A percentile compares a stretch with the other conserved stretches of the same genome.
Conservation (phyloP, 2,113 vertebrate genomes). For the Leptobrachium ailaonicum region DNA sequence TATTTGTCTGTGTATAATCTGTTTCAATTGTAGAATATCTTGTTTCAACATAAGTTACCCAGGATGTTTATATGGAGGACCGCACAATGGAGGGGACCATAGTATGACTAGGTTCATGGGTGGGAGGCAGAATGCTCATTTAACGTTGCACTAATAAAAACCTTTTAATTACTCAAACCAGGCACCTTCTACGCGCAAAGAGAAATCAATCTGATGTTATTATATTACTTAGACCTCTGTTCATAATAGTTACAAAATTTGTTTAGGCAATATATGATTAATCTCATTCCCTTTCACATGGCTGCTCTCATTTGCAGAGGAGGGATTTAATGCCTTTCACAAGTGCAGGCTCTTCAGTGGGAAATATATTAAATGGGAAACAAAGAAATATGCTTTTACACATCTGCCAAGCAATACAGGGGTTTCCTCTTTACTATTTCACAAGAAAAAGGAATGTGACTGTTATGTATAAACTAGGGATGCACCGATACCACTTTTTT, state of each 20-base stretch:
- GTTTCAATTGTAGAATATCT: too few species aligned
- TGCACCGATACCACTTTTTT: too few species aligned
- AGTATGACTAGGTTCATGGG: too few species aligned
- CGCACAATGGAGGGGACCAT: too few species aligned
- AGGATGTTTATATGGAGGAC: too few species aligned
- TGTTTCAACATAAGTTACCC: too few species aligned
- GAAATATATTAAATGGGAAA: not conserved
- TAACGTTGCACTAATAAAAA: too few species aligned
- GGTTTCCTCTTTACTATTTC: not conserved
- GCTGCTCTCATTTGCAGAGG: conserved; percentile 45
- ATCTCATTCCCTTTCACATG: conserved; percentile 36
- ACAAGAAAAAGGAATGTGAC: too few species aligned
- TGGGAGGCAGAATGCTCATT: too few species aligned
- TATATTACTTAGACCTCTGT: conserved; percentile 45
- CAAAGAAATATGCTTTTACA: too few species aligned
- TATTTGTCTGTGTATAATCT: too few species aligned
- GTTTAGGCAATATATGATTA: conserved; percentile 40
- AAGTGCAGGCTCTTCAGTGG: conserved; percentile 24
- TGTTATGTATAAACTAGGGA: not conserved
- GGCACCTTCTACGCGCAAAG: not conserved
- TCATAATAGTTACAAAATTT: conserved; percentile 40
- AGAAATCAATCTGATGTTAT: conserved; percentile 49
- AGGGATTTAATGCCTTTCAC: conserved; percentile 40
- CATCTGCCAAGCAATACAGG: not conserved
- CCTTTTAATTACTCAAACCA: too few species aligned